phyloP scores from a whole-genome alignment of 92 coral and sea anemone species.

The Hydrozoanthus gracilis region DNA sequence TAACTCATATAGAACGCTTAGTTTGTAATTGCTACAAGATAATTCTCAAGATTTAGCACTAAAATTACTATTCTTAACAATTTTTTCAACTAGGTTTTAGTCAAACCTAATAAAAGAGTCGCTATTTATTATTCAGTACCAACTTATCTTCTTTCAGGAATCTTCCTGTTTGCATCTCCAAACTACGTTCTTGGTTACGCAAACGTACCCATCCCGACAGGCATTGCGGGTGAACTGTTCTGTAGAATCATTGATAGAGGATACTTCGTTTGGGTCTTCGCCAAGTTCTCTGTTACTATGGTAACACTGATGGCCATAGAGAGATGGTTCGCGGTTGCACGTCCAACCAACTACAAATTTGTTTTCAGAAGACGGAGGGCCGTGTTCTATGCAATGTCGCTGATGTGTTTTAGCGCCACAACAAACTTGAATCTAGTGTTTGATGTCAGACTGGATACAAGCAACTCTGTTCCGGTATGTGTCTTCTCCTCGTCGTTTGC shows the following conservation, averaged over 20 bases:
- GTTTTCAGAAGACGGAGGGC: constrained; percentile 23
- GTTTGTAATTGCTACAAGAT: no score
- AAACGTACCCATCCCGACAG: constrained; percentile 27
- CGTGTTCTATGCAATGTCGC: background rate
- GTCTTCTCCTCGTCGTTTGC: constrained; percentile 31
- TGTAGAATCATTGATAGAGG: constrained; percentile 45
- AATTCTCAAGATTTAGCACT: no score
- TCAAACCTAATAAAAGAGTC: no score
- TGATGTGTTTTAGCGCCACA: constrained; percentile 13
- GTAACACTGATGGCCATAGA: constrained; percentile 42
- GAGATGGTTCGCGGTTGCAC: constrained; percentile 44
- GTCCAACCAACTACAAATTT: constrained; percentile 18
- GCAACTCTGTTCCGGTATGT: constrained; percentile 15
- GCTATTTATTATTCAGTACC: no score
- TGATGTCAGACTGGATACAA: constrained; percentile 10
- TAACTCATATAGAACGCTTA: no score
- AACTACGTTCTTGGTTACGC: constrained; percentile 37
- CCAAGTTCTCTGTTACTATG: constrained; percentile 40
- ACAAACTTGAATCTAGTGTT: constrained; percentile 30
- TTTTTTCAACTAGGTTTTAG: no score
- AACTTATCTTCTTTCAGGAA: background rate
- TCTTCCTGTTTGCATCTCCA: constrained; percentile 12
- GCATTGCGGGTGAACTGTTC: constrained; percentile 40
- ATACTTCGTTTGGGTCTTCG: constrained; percentile 41
- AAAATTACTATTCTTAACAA: no score